Conservation (phyloP, 1,140 invertebrate genomes). For the Tenebrio molitor region DNA sequence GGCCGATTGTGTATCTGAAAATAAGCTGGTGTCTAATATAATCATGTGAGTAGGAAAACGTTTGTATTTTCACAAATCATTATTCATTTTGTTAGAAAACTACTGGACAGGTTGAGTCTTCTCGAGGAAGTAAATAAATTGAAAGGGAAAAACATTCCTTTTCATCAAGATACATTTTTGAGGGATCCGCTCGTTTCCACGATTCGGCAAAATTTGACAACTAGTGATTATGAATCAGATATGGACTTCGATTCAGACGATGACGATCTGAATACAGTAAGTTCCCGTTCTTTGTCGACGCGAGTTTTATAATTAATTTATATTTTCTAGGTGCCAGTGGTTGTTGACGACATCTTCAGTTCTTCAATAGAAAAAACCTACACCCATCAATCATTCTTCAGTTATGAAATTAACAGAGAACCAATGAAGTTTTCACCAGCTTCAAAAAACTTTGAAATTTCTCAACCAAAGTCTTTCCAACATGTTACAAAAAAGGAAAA, state of each 20-base stretch:
- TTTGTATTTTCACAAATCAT: not conserved
- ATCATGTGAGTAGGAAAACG: conserved; percentile 19
- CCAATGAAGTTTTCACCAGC: no score
- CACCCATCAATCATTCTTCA: no score
- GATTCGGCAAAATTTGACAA: conserved; percentile 10
- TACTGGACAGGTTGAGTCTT: not conserved
- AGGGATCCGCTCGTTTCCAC: not conserved
- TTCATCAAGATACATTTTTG: conserved; percentile 16
- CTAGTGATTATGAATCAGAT: conserved; percentile 40
- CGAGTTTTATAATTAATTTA: no score
- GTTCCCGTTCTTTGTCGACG: not conserved
- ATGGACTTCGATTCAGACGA: conserved; percentile 12
- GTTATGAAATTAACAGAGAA: no score
- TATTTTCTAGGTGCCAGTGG: conserved; percentile 3
- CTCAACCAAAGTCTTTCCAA: no score
- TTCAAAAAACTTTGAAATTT: no score
- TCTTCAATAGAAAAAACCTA: no score
- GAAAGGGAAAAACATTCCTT: conserved; percentile 28
- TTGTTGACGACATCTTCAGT: no score
- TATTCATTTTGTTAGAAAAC: not conserved
- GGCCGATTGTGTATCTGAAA: conserved; percentile 14
- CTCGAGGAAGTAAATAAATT: conserved; percentile 15
- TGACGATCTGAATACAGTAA: conserved; percentile 23
- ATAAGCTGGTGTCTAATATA: conserved; percentile 10
- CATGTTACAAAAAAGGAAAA: no score